Conservation (phyloP, 2,888 invertebrate species). For the Acanthoscelides obtectus region DNA sequence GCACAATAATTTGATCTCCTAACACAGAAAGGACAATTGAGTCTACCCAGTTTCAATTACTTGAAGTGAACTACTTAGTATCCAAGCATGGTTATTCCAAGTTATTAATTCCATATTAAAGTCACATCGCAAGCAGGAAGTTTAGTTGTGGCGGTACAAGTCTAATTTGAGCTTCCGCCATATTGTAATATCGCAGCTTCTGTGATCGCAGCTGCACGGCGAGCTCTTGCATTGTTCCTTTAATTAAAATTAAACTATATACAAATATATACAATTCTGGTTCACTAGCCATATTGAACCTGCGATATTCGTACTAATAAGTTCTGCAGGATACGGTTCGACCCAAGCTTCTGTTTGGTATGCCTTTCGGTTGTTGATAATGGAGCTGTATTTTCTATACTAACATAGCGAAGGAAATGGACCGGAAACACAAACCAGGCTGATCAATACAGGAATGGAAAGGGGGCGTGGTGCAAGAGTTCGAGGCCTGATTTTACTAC, state of each 20-base stretch:
- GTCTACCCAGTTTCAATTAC: background rate
- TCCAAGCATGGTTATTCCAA: background rate
- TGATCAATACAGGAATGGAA: too few relatives aligned
- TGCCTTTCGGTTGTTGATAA: background rate
- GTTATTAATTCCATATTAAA: background rate
- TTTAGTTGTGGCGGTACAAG: background rate
- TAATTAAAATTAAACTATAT: background rate
- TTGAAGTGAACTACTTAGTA: background rate
- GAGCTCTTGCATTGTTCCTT: background rate
- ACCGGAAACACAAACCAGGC: too few relatives aligned
- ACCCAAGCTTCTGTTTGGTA: background rate
- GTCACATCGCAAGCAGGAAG: background rate
- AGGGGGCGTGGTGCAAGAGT: too few relatives aligned
- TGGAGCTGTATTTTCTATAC: too few relatives aligned
- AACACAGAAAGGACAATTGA: background rate
- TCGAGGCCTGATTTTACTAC: too few relatives aligned
- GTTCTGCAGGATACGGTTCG: background rate
- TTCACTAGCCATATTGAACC: background rate
- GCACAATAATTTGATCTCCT: background rate
- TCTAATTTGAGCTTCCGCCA: background rate
- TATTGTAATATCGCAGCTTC: background rate
- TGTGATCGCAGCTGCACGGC: background rate
- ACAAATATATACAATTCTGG: background rate
- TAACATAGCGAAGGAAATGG: too few relatives aligned
- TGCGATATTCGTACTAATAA: background rate